phyloP scores from a whole-genome alignment of 2,113 vertebrate genomes.

The Nannospalax galili region DNA sequence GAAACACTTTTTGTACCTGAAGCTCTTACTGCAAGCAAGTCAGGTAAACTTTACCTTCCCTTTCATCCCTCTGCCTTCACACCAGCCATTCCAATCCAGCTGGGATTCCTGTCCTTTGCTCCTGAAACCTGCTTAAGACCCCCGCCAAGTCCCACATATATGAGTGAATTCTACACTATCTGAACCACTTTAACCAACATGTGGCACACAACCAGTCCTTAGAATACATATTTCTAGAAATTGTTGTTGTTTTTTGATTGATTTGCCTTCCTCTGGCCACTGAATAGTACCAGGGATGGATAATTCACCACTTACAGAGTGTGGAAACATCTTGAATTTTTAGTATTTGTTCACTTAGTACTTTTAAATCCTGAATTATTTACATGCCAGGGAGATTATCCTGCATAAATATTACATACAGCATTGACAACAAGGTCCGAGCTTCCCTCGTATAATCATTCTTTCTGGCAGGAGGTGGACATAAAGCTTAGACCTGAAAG shows the following conservation, averaged over 20 bases:
- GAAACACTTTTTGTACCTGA: not conserved
- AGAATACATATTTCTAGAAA: constrained; percentile 19
- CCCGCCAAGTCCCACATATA: not conserved
- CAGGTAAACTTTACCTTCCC: not conserved
- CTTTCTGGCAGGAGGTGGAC: constrained; percentile 44
- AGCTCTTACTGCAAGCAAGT: not conserved
- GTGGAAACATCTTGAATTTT: constrained; percentile 54
- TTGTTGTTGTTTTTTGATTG: constrained; percentile 9
- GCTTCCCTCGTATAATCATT: constrained; percentile 24
- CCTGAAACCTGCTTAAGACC: not conserved
- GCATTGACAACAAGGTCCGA: not conserved
- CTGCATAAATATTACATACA: constrained; percentile 73
- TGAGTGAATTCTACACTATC: not conserved
- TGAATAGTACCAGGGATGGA: not conserved
- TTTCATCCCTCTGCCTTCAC: not conserved
- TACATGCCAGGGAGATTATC: constrained; percentile 52
- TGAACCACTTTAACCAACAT: not conserved
- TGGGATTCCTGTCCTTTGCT: not conserved
- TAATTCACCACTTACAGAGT: constrained; percentile 13
- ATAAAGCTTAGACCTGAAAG: constrained; percentile 50
- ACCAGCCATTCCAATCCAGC: not conserved
- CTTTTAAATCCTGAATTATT: constrained; percentile 76
- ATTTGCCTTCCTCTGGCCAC: not conserved
- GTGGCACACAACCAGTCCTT: not conserved
- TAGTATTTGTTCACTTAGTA: constrained; percentile 61